Percentiles rank a stretch among this genome's conserved stretches.
Conservation (phyloP, 37 sponge, comb jelly and placozoan genomes). For the Beroe forskalii region DNA sequence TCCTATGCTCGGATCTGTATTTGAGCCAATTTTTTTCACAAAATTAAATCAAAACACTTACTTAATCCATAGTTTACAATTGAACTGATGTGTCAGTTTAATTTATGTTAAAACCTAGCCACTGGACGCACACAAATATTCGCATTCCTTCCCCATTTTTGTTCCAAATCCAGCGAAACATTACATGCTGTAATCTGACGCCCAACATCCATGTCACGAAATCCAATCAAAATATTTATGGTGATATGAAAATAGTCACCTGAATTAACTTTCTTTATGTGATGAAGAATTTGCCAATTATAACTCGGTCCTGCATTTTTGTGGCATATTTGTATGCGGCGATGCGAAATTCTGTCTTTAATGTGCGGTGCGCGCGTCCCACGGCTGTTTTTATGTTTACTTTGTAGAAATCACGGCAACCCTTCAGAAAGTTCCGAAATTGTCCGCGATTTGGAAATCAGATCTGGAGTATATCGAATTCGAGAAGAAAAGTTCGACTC, state of each 20-base stretch:
- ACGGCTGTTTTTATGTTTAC: neutral
- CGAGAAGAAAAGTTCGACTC: neutral
- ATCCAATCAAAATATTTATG: neutral
- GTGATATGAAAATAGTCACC: too few relatives aligned
- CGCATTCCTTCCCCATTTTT: too few relatives aligned
- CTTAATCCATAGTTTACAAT: too few relatives aligned
- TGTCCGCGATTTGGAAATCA: neutral
- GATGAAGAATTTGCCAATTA: neutral
- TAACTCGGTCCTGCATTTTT: neutral
- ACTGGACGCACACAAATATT: too few relatives aligned
- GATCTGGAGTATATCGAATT: neutral
- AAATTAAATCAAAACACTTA: too few relatives aligned
- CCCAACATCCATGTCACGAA: neutral
- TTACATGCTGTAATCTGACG: neutral
- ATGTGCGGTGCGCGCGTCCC: neutral
- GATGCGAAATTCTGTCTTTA: neutral
- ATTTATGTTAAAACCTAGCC: too few relatives aligned
- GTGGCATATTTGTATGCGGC: neutral
- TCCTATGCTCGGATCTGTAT: too few relatives aligned
- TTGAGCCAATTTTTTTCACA: too few relatives aligned
- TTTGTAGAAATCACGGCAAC: neutral
- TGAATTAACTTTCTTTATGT: neutral
- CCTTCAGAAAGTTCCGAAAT: neutral
- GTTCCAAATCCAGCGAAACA: too few relatives aligned
- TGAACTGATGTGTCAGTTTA: too few relatives aligned